Base-by-base conservation (phyloP, 2,888 invertebrate genomes). In the Melolontha melolontha region DNA sequence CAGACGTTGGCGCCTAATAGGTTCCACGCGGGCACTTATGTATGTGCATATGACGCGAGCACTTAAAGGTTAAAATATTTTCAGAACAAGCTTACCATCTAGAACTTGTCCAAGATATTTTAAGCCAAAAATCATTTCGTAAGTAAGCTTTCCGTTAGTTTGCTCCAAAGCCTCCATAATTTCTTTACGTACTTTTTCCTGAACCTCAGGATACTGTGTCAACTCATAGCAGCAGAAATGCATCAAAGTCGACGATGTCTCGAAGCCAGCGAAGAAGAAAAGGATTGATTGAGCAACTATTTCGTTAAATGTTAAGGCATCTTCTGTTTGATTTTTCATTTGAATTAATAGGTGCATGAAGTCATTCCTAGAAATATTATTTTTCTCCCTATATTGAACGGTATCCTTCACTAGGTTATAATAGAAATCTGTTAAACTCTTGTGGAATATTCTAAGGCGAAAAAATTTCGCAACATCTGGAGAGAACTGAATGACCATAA, bases 221-320 rank as follows among this genome's bases (percentile, higher is more conserved):
- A 90, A 74, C 10, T 85, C 85, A 74, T 87, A 86, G 7, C 86
- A 80, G 0, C 86, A 85, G 71, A 87, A 88, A 0, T 87, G 85
- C 40, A 88, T 75, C n/a, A 87, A 76, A 0, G 87, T 87, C 63
- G 88, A 86, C 0, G 88, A 87, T 0, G 89, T 89, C 75, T 89
- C 89, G 74, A 86, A 89, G 0, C 89, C 89, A 59, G 87, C 89
- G 57, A 87, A 79, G 1, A 89, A 85, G 79, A 89, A 89, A 1
- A 89, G 77, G 39, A 89, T 79, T 6, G 86, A 84, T 77, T 90
- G 88, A 0, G 87, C 87, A 0, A 75, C 75, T 5, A 80, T 73
- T 68, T 80, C 77, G 7, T 77, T 70, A 12, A 79, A 42, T 11
- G 72, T 78, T 11, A 74, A 40, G 8, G 78, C 66, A 11, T n/a